Percentiles rank a stretch among this genome's conserved stretches.
Evolutionary conservation across 2,888 invertebrate genomes (phyloP).

Genomic region (Dinocampus coccinellae): DNA sequence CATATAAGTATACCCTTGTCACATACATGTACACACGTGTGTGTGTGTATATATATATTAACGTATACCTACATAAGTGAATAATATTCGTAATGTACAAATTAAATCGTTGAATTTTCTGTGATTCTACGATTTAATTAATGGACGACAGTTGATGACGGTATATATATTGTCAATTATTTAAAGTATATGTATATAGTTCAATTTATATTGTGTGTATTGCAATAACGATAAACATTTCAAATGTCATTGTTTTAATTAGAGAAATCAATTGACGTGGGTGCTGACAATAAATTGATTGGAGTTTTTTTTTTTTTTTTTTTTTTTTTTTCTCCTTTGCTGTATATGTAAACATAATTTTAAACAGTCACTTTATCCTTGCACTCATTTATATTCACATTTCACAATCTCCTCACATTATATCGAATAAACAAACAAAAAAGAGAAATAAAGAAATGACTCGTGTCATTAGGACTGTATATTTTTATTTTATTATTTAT

Average conservation of each 20-base stretch:
- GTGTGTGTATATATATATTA: not conserved
- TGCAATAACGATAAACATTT: slow-evolving; percentile 13
- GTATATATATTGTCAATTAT: not conserved
- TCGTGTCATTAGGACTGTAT: too few relatives aligned
- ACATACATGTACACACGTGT: slow-evolving; percentile 27
- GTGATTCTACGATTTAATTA: slow-evolving; percentile 33
- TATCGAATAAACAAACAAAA: too few relatives aligned
- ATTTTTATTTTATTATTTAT: too few relatives aligned
- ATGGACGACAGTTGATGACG: slow-evolving; percentile 13
- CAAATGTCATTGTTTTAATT: slow-evolving; percentile 52
- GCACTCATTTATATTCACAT: too few relatives aligned
- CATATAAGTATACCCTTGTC: not conserved
- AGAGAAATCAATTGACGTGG: slow-evolving; percentile 56
- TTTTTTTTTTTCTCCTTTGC: too few relatives aligned
- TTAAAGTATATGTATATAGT: too few relatives aligned
- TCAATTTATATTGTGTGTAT: too few relatives aligned
- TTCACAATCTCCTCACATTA: too few relatives aligned
- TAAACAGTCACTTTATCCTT: not conserved
- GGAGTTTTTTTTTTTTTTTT: slow-evolving; percentile 16
- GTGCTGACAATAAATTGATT: slow-evolving; percentile 39
- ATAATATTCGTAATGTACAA: slow-evolving; percentile 19
- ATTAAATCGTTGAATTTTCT: slow-evolving; percentile 32
- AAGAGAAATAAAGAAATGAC: too few relatives aligned
- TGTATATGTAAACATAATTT: not conserved
- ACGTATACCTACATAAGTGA: not conserved